Base-by-base conservation (phyloP, 2,113 vertebrate genomes). In the Odontesthes bonariensis region DNA sequence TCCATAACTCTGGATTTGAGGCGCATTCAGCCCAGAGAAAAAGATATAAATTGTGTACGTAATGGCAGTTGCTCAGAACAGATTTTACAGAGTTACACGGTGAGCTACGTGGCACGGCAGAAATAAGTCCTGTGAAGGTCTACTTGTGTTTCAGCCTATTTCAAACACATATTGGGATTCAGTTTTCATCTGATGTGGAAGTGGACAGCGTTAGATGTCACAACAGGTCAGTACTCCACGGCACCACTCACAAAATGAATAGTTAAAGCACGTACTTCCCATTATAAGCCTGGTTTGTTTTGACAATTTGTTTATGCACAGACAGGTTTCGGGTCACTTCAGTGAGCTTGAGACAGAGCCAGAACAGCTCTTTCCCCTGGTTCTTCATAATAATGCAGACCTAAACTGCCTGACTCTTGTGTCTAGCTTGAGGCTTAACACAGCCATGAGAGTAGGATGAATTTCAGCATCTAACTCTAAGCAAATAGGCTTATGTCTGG, bases 1-100 rank as follows among this genome's bases (percentile, higher is more conserved):
- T 20, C 22, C 63, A 59, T 35, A 66, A 40, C 76, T 63, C 51
- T 55, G 56, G 47, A 73, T 81, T 51, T 70, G 76, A 61, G 33
- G 53, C 17, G 31, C 23, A 55, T 55, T 49, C 14, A 49, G 42
- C 22, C 23, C n/a, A 27, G 51, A 54, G 14, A 23, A 67, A n/a
- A 16, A 69, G 32, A 33, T 40, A 23, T 8, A 44, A 59, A 44
- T 6, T 46, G 23, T 51, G 20, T 20, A 20, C 59, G 51, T 32
- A 54, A 2, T 27, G 35, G 35, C 35, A 10, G 27, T 27, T 27
- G 27, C 27, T 38, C 35, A 38, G 35, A 38, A 8, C 35, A 38
- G 35, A 38, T 38, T 10, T 38, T 2, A 38, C 35, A 38, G 35
- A 1, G 35, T 38, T 38, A 8, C 35, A 38, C 10, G 35, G 35